A percentile compares a stretch with the other conserved stretches of the same genome.
Conservation (phyloP, 2,888 invertebrate species). For the Copidosoma aretas region DNA sequence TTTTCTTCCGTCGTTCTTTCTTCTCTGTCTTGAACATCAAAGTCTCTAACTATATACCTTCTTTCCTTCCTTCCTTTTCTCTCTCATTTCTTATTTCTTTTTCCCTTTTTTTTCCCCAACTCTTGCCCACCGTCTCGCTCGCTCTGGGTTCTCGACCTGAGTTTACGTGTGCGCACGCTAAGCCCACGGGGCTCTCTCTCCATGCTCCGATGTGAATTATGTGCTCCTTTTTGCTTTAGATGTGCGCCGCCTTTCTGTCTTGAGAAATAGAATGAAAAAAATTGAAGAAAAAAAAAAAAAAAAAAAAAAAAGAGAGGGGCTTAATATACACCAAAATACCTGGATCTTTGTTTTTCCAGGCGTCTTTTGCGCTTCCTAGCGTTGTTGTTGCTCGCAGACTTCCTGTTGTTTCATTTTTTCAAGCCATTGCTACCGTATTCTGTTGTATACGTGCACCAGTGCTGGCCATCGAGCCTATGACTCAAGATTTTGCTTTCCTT, state of each 20-base stretch:
- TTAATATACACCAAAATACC: constrained; percentile 23
- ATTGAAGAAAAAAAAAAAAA: background rate
- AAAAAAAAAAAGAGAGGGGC: background rate
- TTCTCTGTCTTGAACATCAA: background rate
- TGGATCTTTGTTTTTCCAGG: constrained; percentile 23
- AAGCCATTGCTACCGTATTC: background rate
- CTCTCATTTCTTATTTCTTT: background rate
- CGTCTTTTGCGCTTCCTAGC: constrained; percentile 4
- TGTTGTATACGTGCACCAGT: constrained; percentile 4
- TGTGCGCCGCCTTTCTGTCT: background rate
- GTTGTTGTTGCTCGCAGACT: constrained; percentile 6
- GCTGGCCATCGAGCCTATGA: constrained; percentile 10
- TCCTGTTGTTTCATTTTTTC: constrained; percentile 28
- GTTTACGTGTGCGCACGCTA: constrained; percentile 28
- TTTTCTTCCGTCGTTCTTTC: constrained; percentile 6
- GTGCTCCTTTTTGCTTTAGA: constrained; percentile 25
- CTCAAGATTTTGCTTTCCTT: constrained; percentile 23
- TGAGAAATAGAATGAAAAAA: background rate
- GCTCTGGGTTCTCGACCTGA: constrained; percentile 36
- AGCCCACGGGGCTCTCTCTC: background rate
- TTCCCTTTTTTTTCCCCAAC: background rate
- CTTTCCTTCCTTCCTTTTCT: background rate
- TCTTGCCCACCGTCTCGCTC: background rate
- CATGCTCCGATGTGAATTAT: constrained; percentile 25
- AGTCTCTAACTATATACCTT: background rate